Conservation (phyloP, 1,140 invertebrate genomes). For the Drosophila guanche region DNA sequence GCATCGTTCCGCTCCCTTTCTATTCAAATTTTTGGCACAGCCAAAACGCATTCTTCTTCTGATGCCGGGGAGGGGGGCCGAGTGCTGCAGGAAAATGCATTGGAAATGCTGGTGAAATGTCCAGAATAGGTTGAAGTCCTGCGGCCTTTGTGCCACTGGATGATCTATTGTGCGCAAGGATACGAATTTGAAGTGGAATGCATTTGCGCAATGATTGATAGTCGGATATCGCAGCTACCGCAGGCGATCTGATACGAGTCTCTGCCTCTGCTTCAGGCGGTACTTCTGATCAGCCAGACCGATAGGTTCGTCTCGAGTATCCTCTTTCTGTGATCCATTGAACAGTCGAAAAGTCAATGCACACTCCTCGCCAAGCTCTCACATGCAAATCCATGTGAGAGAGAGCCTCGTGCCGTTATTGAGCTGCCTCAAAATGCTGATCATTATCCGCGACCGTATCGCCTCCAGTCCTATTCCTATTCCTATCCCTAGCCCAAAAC, state of each 20-base stretch:
- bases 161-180: constrained; percentile 25
- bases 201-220: constrained; percentile 52
- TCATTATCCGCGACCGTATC: no score
- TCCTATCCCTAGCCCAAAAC: no score
- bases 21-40: constrained; percentile 59
- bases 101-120: constrained; percentile 60
- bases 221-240: constrained; percentile 3
- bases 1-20: constrained; percentile 28
- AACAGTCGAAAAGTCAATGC: constrained; percentile 13
- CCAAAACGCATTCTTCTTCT: constrained; percentile 9
- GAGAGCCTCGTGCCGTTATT: not conserved
- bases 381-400: constrained; percentile 19
- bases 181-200: constrained; percentile 31
- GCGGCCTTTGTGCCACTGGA: constrained; percentile 19
- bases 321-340: not conserved
- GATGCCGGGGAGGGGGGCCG: constrained; percentile 3
- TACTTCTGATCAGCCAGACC: not conserved
- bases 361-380: not conserved
- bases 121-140: constrained; percentile 40
- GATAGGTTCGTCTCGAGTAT: no score
- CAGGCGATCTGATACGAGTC: not conserved
- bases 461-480: no score
- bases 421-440: constrained; percentile 3
- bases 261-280: not conserved
- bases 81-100: not conserved